Conservation (phyloP, 2,888 invertebrate species). For the Eupithecia pulchellata region DNA sequence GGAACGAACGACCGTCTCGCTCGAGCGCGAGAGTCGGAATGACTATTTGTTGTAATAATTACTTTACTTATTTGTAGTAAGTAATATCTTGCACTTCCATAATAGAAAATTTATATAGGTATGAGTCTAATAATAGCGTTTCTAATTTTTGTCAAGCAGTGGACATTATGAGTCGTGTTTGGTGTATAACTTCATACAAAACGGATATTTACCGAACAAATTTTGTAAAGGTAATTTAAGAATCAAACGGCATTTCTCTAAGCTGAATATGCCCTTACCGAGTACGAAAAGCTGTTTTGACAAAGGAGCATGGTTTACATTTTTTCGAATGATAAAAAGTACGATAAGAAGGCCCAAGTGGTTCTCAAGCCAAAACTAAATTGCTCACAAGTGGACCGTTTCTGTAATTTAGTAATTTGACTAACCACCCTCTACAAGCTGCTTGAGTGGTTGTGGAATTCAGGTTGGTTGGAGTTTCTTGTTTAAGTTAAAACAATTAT, state of each 20-base stretch:
- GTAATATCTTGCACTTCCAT: too few species aligned
- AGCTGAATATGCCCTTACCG: background rate
- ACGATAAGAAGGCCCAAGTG: conserved; percentile 35
- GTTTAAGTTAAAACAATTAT: conserved; percentile 5
- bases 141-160: background rate
- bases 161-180: background rate
- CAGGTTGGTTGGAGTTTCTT: conserved; percentile 13
- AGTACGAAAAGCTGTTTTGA: conserved; percentile 18
- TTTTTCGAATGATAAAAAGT: conserved; percentile 19
- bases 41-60: too few species aligned
- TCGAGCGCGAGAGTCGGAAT: too few species aligned
- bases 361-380: conserved; percentile 42
- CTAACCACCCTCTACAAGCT: conserved; percentile 41
- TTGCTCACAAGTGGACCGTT: conserved; percentile 46
- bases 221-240: background rate
- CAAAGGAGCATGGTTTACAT: conserved; percentile 8
- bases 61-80: too few species aligned
- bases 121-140: too few species aligned
- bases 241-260: background rate
- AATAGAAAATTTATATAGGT: too few species aligned
- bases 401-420: conserved; percentile 46
- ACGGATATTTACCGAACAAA: background rate
- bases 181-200: background rate
- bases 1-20: too few species aligned
- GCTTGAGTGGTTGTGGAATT: conserved; percentile 24